Percentiles rank a stretch among this genome's conserved stretches.
phyloP scores from a whole-genome alignment of 2,888 invertebrate species.

The Timema cristinae region DNA sequence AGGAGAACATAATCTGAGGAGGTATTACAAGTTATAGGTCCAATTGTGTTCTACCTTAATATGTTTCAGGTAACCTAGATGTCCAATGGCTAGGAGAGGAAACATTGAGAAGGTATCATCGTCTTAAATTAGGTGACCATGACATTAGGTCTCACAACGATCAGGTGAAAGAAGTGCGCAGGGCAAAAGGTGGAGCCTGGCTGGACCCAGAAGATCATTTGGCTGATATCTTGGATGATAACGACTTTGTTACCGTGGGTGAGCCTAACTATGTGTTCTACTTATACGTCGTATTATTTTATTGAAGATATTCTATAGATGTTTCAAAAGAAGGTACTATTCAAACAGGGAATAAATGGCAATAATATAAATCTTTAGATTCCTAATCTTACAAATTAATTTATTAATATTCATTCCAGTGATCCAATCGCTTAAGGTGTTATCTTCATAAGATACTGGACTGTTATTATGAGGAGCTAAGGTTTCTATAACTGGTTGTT shows the following conservation, averaged over 20 bases:
- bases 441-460: too few species aligned
- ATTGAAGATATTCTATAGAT: background rate
- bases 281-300: background rate
- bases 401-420: background rate
- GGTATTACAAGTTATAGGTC: too few species aligned
- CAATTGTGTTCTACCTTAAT: too few species aligned
- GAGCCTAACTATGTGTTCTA: conserved; percentile 34
- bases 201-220: conserved; percentile 54
- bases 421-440: too few species aligned
- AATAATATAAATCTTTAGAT: background rate
- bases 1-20: too few species aligned
- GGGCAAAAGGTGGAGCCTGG: conserved; percentile 55
- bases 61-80: conserved; percentile 41
- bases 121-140: conserved; percentile 39
- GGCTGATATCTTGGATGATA: conserved; percentile 53
- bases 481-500: too few species aligned
- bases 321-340: background rate
- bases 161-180: conserved; percentile 49
- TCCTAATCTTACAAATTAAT: background rate
- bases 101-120: conserved; percentile 47
- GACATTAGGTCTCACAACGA: conserved; percentile 35
- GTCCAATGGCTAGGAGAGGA: conserved; percentile 54
- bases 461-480: too few species aligned
- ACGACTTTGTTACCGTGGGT: conserved; percentile 58
- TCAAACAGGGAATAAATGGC: too few species aligned